phyloP scores from a whole-genome alignment of 2,888 invertebrate genomes.

The Dolomedes plantarius region DNA sequence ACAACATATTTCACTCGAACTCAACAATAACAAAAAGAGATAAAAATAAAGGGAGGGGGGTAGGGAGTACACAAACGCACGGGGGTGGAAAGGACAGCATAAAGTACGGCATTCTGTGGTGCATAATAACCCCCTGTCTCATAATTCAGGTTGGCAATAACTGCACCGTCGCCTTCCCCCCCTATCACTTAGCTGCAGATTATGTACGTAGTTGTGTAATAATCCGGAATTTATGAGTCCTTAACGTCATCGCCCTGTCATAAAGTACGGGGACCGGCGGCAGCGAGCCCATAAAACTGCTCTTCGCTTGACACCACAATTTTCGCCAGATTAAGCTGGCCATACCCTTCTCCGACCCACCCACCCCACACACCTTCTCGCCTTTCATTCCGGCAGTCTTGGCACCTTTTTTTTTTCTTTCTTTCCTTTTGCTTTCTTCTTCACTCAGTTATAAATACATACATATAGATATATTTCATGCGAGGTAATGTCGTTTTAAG shows the following conservation, averaged over 20 bases:
- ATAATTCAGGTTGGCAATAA: conserved; percentile 69
- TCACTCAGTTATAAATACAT: conserved; percentile 60
- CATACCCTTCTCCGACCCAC: conserved; percentile 24
- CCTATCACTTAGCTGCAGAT: conserved; percentile 72
- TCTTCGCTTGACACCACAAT: conserved; percentile 71
- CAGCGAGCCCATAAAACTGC: conserved; percentile 57
- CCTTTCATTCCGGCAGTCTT: conserved; percentile 7
- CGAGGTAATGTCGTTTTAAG: conserved; percentile 32
- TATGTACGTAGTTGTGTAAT: conserved; percentile 72
- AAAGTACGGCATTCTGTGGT: conserved; percentile 68
- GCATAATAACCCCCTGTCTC: conserved; percentile 71
- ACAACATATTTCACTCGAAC: conserved; percentile 5
- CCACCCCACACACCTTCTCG: conserved; percentile 6
- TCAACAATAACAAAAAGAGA: conserved; percentile 3
- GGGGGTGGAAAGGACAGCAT: conserved; percentile 17
- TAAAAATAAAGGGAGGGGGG: conserved; percentile 4
- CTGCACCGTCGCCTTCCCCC: conserved; percentile 54
- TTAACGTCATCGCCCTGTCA: conserved; percentile 70
- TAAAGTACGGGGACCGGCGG: conserved; percentile 68
- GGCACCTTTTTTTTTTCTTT: not conserved
- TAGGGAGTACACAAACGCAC: not conserved
- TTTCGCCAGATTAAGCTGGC: conserved; percentile 67
- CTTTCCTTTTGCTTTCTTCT: conserved; percentile 23
- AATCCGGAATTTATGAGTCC: conserved; percentile 71
- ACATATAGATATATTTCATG: conserved; percentile 43